Evolutionary conservation across 2,797 vertebrate genomes (phyloP).

Genomic region (Pempheris klunzingeri): DNA sequence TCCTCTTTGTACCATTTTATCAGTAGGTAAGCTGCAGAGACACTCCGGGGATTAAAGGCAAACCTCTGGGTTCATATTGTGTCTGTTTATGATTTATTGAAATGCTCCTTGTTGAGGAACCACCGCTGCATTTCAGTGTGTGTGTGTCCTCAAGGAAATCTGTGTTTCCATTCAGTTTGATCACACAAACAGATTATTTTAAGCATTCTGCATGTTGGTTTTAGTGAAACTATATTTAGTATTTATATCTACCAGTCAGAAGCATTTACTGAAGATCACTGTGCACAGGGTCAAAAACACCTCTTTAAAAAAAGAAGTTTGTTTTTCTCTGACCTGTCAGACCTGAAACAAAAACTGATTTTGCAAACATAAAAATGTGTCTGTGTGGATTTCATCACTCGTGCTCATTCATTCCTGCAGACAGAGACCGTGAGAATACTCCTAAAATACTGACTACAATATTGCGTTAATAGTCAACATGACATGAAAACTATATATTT

Average conservation of each 20-base stretch:
- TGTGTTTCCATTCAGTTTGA: slow-evolving; percentile 2
- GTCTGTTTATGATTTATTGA: not conserved
- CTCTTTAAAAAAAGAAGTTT: too few species aligned
- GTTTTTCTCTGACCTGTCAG: too few species aligned
- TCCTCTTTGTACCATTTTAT: not conserved
- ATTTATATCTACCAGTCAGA: not conserved
- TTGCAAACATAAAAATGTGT: not conserved
- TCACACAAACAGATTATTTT: not conserved
- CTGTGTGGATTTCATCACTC: too few species aligned
- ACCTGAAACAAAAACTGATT: not conserved
- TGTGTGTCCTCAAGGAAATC: not conserved
- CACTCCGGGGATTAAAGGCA: not conserved
- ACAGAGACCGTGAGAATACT: not conserved
- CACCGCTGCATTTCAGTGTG: not conserved
- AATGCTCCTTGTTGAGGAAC: not conserved
- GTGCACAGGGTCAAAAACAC: slow-evolving; percentile 1
- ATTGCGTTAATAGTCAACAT: not conserved
- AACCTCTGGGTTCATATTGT: not conserved
- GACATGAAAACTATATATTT: not conserved
- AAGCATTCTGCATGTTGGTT: not conserved
- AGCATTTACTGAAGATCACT: slow-evolving; percentile 4
- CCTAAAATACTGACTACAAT: too few species aligned
- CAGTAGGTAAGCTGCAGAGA: too few species aligned
- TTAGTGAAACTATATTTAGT: slow-evolving; percentile 1
- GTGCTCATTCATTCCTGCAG: not conserved